Evolutionary conservation across 2,888 invertebrate genomes (phyloP), one percentile per base, ranked within the genome.

Genomic region (Craniophora ligustri): DNA sequence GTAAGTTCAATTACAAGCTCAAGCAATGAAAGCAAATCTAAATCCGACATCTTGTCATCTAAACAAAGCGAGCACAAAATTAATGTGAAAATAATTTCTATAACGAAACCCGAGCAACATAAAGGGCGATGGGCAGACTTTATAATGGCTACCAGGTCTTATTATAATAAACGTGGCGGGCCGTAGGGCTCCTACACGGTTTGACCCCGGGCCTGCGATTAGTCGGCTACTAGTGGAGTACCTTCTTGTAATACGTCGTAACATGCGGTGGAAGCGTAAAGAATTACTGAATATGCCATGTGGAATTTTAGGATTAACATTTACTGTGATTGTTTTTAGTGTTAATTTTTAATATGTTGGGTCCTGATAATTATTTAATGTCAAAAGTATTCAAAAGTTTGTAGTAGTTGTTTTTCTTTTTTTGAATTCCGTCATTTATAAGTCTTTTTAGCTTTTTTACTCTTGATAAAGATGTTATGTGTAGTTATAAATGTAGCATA

Each of bases 151-250:
- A 81, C 82, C 71, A 74, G 58, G 47, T 79, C 89, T 89, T 90
- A 91, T 92, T 92, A 91, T 89, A 92, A 92, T 93, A 92, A 92
- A 89, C 90, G 89, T 88, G 90, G 90, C 76, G 85, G 81, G 82
- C 82, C 82, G 83, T 67, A 79, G 79, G 81, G 85, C 82, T 82
- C 77, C 81, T 86, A 92, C 92, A 92, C 87, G 91, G 85, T 76
- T 74, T 92, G 92, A 93, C 92, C 92, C 78, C 84, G 70, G 72
- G 89, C 86, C 87, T 83, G 82, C 91, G 90, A 92, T 92, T 92
- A 92, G 92, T 78, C 72, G 70, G 85, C 87, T 89, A 88, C 89
- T 80, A 87, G 83, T 73, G 73, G 64, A 75, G 65, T 83, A 84
- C 81, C 80, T 81, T 61, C 75, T 75, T 79, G 81, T 81, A 83